Conservation (phyloP, 2,888 invertebrate species). For the Ichneumoninae sp. region DNA sequence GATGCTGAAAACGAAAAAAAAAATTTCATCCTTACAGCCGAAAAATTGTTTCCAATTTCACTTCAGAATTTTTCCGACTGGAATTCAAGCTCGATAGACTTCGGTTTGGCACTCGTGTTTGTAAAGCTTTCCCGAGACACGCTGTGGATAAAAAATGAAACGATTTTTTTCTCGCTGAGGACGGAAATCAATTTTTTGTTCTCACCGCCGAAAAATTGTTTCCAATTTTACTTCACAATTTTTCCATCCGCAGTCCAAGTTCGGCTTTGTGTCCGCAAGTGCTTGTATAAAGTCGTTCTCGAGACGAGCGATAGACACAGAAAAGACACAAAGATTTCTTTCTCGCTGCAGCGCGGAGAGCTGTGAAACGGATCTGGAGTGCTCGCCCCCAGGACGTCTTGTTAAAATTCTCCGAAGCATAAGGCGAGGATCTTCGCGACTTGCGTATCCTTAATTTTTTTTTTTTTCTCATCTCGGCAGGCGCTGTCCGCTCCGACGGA, state of each 20-base stretch:
- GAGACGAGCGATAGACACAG: constrained; percentile 14
- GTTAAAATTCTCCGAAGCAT: constrained; percentile 80
- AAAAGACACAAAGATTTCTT: neutral
- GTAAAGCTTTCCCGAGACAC: neutral
- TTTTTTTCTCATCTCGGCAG: constrained; percentile 60
- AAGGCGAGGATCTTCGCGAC: constrained; percentile 64
- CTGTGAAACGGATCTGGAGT: constrained; percentile 50
- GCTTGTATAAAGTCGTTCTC: neutral
- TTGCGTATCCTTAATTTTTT: constrained; percentile 13
- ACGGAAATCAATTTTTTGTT: no score
- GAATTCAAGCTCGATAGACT: no score
- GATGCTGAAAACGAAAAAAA: no score
- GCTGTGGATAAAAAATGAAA: constrained; percentile 15
- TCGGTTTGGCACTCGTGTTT: no score
- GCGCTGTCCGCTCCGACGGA: constrained; percentile 48
- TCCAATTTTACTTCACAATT: no score
- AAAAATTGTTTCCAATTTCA: no score
- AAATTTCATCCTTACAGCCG: no score
- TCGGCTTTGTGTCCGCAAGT: neutral
- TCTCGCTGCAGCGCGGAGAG: constrained; percentile 30
- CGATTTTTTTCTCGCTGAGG: neutral
- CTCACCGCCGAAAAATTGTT: no score
- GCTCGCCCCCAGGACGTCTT: constrained; percentile 74
- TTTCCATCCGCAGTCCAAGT: no score
- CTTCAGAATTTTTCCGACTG: no score